Evolutionary conservation across 2,113 vertebrate genomes (phyloP), one percentile per base, ranked within the genome.

Genomic region (Trichechus manatus): DNA sequence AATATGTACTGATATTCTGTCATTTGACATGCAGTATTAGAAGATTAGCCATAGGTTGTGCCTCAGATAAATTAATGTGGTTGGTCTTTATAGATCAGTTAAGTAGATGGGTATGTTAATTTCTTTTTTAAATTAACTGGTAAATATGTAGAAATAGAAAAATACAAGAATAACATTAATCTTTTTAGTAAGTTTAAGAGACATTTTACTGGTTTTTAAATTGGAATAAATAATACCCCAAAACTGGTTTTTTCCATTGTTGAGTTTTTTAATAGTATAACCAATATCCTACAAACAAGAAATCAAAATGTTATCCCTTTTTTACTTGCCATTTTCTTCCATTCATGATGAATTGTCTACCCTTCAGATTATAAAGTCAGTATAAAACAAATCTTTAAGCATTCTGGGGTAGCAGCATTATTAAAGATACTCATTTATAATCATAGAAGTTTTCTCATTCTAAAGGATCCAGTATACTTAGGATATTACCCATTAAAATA

Each of bases 281-380:
- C 5, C 25, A 68, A 17, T 89, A 53, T 91, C 9, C 89, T 91
- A 91, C 14, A 87, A 75, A 64, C 83, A 91, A 84, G 31, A 95
- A 59, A 91, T 56, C 22, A 85, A 96, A 33, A 42, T 93, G 25
- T 20, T 23, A 6, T 77, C 36, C n/a, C 3, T n/a, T 85, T 92
- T 85, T 87, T 9, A 50, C 50, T 70, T 87, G 72, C 36, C 82
- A 79, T 56, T 95, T 96, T 90, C 22, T 82, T 80, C 11, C 39
- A 47, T 89, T 82, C 13, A 56, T 83, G n/a, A 68, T 79, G n/a
- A 74, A 2, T 87, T 95, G 31, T 4, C 39, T 2, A 44, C 23
- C 15, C 39, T 87, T 95, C 74, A 84, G 74, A 88, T 91, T 91
- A 93, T 44, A 93, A 96, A 96, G 19, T 44, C 8, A 82, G 23